Evolutionary conservation across 2,797 vertebrate genomes (phyloP).

Genomic region (Pangasius macronema): DNA sequence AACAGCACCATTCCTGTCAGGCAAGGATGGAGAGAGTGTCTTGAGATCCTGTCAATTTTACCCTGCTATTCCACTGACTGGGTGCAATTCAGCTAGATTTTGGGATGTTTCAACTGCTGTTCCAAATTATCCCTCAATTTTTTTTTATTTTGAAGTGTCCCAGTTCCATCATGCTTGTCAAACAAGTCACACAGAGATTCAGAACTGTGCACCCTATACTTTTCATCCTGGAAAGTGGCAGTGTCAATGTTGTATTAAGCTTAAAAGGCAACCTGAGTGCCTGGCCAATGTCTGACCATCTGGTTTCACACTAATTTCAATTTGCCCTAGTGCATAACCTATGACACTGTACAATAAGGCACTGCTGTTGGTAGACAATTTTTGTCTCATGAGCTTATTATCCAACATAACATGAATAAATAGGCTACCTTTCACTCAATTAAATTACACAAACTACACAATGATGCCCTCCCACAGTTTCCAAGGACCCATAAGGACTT

Average conservation of each 20-base stretch:
- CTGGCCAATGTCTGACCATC: neutral
- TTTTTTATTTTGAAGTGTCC: neutral
- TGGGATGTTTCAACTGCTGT: neutral
- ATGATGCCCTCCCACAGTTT: neutral
- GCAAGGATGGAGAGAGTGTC: neutral
- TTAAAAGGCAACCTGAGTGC: no score
- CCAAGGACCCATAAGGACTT: neutral
- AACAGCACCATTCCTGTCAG: neutral
- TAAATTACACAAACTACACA: neutral
- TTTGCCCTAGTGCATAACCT: neutral
- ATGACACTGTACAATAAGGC: neutral
- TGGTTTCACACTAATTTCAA: neutral
- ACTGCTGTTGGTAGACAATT: neutral
- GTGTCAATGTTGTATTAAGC: neutral
- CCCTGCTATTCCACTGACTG: neutral
- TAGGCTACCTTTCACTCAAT: neutral
- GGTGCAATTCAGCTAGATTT: neutral
- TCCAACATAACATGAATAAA: neutral
- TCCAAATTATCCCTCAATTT: neutral
- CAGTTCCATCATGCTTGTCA: slow-evolving; percentile 6
- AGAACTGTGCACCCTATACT: neutral
- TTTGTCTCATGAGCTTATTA: neutral
- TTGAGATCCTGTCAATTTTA: neutral
- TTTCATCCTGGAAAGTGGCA: neutral
- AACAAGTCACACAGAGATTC: neutral